Base-by-base conservation (phyloP, 2,888 invertebrate genomes). In the Cephus pulcher region DNA sequence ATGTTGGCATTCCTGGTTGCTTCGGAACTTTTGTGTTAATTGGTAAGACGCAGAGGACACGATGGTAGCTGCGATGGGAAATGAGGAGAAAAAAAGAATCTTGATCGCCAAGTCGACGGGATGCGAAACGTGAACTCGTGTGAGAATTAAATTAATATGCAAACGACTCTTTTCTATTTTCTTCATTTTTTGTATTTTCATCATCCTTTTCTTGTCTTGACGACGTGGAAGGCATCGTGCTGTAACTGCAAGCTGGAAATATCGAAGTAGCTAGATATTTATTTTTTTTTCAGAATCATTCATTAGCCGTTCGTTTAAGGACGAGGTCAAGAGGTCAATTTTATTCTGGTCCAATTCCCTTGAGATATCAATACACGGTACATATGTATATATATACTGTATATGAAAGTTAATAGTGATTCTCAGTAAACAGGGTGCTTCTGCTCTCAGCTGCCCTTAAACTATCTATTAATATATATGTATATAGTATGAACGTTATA, bases 21-120 rank as follows among this genome's bases (percentile, higher is more conserved):
- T 23, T 23, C 23, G 74, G 75, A 78, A 78, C 78, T 78, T 78
- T 78, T 75, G 75, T 71, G 78, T 78, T 78, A 78, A 78, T 78
- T 78, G 75, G 78, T 71, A 75, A 78, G 78, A 30, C 56, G 56
- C 56, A 56, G 56, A 56, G 56, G 70, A 15, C 69, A 74, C 40
- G 68, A 71, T 75, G 78, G 71, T 75, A 70, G 40, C 70, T 34
- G 34, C 34, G 56, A 56, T 56, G 23, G 56, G 56, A 56, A 56
- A 23, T 56, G 56, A 56, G 9, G 23, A 56, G 15, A 9, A 56
- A 9, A 56, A 23, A 56, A 23, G 15, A 56, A 56, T 56, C 9
- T 56, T 56, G 23, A 56, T 56, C 56, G 56, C 9, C 56, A 56
- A 56, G 56, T 56, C 56, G 23, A 56, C 23, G 56, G 56, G 23